Evolutionary conservation across 30 jellyfish, hydroid and myxozoan genomes (phyloP).

Genomic region (Sanderia malayensis): DNA sequence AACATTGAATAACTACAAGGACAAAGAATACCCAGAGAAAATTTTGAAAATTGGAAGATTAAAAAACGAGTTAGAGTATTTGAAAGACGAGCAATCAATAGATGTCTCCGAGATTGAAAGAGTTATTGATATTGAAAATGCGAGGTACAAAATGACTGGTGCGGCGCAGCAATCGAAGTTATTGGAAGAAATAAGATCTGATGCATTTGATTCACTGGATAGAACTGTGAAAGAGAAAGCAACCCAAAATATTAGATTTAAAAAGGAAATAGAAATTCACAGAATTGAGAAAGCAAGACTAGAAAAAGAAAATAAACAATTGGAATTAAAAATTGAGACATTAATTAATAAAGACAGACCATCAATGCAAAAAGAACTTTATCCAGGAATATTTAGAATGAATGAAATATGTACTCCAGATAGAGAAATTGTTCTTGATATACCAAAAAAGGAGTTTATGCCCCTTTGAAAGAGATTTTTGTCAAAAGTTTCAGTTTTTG

Average conservation of each 20-base stretch:
- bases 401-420: slow-evolving; percentile 46
- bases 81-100: slow-evolving; percentile 4
- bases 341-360: slow-evolving; percentile 7
- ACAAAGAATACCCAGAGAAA: slow-evolving; percentile 63
- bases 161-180: slow-evolving; percentile 2
- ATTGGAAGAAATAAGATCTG: slow-evolving; percentile 3
- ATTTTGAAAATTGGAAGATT: slow-evolving; percentile 14
- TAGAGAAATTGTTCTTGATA: slow-evolving; percentile 32
- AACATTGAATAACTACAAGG: slow-evolving; percentile 48
- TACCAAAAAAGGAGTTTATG: slow-evolving; percentile 39
- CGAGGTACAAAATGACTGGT: slow-evolving; percentile 9
- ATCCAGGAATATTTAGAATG: slow-evolving; percentile 32
- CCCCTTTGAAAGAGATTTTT: slow-evolving; percentile 20
- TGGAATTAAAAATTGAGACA: slow-evolving; percentile 22
- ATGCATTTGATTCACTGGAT: slow-evolving; percentile 32
- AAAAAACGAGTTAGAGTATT: slow-evolving; percentile 14
- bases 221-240: slow-evolving; percentile 26
- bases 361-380: neutral
- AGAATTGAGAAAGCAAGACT: slow-evolving; percentile 6
- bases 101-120: slow-evolving; percentile 22
- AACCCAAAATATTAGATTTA: slow-evolving; percentile 10
- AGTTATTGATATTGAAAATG: slow-evolving; percentile 31
- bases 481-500: neutral
- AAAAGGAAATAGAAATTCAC: slow-evolving; percentile 50
- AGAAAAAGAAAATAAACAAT: slow-evolving; percentile 20